Base-by-base conservation (phyloP, 2,113 vertebrate genomes). In the Toxostoma redivivum region DNA sequence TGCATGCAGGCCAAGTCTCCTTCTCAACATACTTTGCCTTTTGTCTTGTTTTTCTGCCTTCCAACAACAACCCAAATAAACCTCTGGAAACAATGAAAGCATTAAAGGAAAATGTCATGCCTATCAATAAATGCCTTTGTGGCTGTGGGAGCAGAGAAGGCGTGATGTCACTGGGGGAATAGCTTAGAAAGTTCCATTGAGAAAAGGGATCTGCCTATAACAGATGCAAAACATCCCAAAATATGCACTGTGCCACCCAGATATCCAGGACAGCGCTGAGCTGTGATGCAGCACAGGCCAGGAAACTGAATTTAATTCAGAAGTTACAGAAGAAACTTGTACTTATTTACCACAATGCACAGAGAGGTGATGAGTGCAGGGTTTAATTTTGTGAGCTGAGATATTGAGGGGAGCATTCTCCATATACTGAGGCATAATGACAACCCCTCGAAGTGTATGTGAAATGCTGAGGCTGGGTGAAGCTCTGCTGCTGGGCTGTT, bases 101-200 rank as follows among this genome's bases (percentile, higher is more conserved):
- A 97, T 97, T 98, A 97, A 96, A 89, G 66, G 94, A 82, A 97
- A 98, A 95, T 94, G 96, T 92, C 96, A 96, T 67, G 88, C 74
- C 94, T 77, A 84, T 98, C 97, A 98, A 97, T 97, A 95, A 81
- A 60, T 1, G 90, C 82, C 95, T 97, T 98, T 98, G 97, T 97
- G 93, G 90, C 77, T 16, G 27, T 84, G 93, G 70, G 80, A 96
- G 91, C 35, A 27, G 86, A 96, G 91, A 95, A 90, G 90, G 87
- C 85, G 3, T 94, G 88, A 97, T 96, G 91, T 95, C 97, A 94
- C 95, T 92, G 85, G 81, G 92, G 86, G 89, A 98, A 96, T 83
- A 93, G 96, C 92, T 95, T 92, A 86, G 92, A 91, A 97, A 95
- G 96, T 97, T 95, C 96, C 96, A 94, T 97, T 97, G 96, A 98